Percentiles rank a stretch among this genome's conserved stretches.
Conservation (phyloP, 2,888 invertebrate genomes). For the Abrostola triplasia region DNA sequence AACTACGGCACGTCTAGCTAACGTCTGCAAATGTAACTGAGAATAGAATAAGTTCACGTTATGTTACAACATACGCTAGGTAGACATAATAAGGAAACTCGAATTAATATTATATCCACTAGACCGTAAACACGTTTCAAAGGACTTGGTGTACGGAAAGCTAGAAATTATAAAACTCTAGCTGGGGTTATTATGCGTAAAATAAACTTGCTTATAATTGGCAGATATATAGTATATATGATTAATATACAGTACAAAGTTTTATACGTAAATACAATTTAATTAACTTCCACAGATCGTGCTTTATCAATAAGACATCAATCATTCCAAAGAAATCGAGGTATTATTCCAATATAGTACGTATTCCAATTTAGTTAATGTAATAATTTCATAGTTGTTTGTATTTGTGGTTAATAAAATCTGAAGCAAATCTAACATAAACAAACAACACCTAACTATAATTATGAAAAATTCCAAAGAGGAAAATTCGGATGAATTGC, state of each 20-base stretch:
- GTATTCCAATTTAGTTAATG: too few relatives aligned
- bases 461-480: constrained; percentile 6
- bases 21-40: constrained; percentile 61
- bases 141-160: constrained; percentile 31
- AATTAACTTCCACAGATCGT: too few relatives aligned
- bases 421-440: neutral
- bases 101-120: constrained; percentile 27
- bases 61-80: constrained; percentile 26
- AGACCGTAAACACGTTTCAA: constrained; percentile 15
- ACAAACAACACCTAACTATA: neutral
- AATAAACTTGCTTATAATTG: constrained; percentile 13
- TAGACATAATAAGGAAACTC: constrained; percentile 42
- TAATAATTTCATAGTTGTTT: too few relatives aligned
- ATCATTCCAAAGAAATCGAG: too few relatives aligned
- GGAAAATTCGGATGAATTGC: constrained; percentile 17
- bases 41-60: constrained; percentile 59
- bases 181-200: constrained; percentile 4
- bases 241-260: too few relatives aligned
- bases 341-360: too few relatives aligned
- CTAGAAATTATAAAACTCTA: constrained; percentile 22
- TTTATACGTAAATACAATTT: too few relatives aligned
- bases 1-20: constrained; percentile 51
- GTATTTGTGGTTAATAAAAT: neutral
- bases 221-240: neutral
- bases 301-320: too few relatives aligned